Base-by-base conservation (phyloP, 2,888 invertebrate genomes). In the Disparrhopalites patrizii region DNA sequence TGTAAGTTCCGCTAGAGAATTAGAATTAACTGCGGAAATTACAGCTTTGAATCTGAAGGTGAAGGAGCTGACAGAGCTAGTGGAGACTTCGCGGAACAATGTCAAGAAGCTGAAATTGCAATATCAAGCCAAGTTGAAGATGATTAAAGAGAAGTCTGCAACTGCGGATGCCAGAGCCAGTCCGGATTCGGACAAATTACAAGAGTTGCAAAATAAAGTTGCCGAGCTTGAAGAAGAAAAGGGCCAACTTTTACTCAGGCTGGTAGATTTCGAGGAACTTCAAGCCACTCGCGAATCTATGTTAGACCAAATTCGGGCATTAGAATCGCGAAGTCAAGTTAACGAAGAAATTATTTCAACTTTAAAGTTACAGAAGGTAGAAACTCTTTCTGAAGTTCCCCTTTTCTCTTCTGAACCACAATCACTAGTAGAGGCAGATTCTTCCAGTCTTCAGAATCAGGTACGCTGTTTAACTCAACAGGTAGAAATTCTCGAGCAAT, bases 141-240 rank as follows among this genome's bases (percentile, higher is more conserved):
- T 63, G 4, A 15, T 70, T n/a, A 68, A 66, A 33, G 68, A 58
- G 25, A 31, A 61, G 23, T 8, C 30, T 28, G 15, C 30, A 3
- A 13, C 3, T 3, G 23, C 20, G 7, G 47, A 20, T 3, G 43
- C 5, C 7, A 20, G 43, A 5, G 43, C 43, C 5, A 15, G 36
- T 10, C 7, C 3, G 8, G 47, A 18, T 47, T 3, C 47, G 20
- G 70, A 67, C 27, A 63, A 65, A 40, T 62, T 68, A 40, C 68
- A 62, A n/a, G 51, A 65, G 15, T 36, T 74, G 33, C 70, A 72
- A 54, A 71, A 80, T 68, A 75, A 76, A 18, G 85, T 94, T 68
- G 88, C 89, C 15, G 90, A 91, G 78, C 80, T 94, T 71, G 91
- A 92, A 81, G 91, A 92, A 79, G 93, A 93, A 81, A 93, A 93